These are phyloP conservation scores for Miltochrista miniata DNA, from an alignment of 2,888 invertebrate species.

Conservation along the genomic window DNA sequence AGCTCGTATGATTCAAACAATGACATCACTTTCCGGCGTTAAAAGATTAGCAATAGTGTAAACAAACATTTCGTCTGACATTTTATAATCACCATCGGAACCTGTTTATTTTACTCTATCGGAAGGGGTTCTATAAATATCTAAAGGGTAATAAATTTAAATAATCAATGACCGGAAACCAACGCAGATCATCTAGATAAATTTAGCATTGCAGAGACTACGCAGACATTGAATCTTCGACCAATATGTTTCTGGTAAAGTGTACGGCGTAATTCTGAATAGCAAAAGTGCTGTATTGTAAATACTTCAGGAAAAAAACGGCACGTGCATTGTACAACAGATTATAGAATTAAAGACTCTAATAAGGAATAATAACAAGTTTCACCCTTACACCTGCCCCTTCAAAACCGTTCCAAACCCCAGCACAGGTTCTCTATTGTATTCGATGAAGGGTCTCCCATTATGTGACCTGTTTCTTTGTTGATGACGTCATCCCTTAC, in stretches of 20 bases:
- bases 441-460: conserved; percentile 45
- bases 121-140: conserved; percentile 33
- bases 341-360: conserved; percentile 7
- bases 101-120: conserved; percentile 43
- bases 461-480: conserved; percentile 48
- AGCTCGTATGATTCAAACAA: conserved; percentile 25
- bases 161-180: conserved; percentile 36
- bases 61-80: conserved; percentile 58
- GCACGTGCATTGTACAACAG: conserved; percentile 2
- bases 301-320: background rate
- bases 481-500: conserved; percentile 55
- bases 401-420: conserved; percentile 34
- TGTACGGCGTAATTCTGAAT: background rate
- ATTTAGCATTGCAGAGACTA: conserved; percentile 22
- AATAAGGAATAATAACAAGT: conserved; percentile 10
- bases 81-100: conserved; percentile 49
- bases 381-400: conserved; percentile 21
- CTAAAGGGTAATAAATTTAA: conserved; percentile 33
- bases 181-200: conserved; percentile 27
- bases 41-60: conserved; percentile 75
- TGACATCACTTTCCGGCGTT: conserved; percentile 67
- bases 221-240: conserved; percentile 24
- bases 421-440: conserved; percentile 55
- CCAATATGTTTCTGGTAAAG: conserved; percentile 8
- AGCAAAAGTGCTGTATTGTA: background rate